These are phyloP conservation scores for Drosophila subquinaria DNA, from an alignment of 2,888 invertebrate species.

Conservation along the genomic window DNA sequence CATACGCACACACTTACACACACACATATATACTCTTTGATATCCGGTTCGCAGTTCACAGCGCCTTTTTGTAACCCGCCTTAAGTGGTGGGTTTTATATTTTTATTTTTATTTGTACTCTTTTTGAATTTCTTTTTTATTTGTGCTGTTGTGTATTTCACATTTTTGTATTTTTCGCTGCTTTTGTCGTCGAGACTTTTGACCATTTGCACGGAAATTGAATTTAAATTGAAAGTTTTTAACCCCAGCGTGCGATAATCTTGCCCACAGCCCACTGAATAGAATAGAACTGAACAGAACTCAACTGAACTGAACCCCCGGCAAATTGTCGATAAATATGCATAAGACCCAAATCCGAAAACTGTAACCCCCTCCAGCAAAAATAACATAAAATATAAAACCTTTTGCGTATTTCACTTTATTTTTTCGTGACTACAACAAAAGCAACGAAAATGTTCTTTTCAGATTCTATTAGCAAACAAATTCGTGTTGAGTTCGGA, in stretches of 20 bases:
- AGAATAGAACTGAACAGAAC: constrained; percentile 42
- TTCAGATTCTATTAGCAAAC: constrained; percentile 80
- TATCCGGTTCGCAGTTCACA: constrained; percentile 74
- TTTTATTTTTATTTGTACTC: constrained; percentile 31
- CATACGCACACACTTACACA: constrained; percentile 3
- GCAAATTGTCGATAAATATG: constrained; percentile 70
- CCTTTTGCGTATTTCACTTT: constrained; percentile 37
- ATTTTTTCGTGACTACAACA: constrained; percentile 39
- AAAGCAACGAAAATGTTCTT: constrained; percentile 69
- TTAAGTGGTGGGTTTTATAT: constrained; percentile 77
- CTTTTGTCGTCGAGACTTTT: constrained; percentile 77
- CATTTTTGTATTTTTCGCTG: constrained; percentile 45
- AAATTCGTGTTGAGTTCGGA: constrained; percentile 52
- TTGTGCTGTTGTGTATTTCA: constrained; percentile 41
- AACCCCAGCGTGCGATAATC: constrained; percentile 82
- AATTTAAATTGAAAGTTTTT: constrained; percentile 83
- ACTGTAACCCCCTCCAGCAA: constrained; percentile 19
- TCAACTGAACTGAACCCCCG: constrained; percentile 25
- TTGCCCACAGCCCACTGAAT: constrained; percentile 48
- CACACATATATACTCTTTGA: constrained; percentile 58
- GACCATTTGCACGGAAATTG: constrained; percentile 84
- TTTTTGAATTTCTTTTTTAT: constrained; percentile 19
- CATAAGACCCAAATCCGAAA: constrained; percentile 51
- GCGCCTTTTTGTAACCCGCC: constrained; percentile 60
- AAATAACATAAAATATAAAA: constrained; percentile 27